Evolutionary conservation across 1,140 invertebrate genomes (phyloP), one percentile per base, ranked within the genome.

Genomic region (Zaprionus africanus): DNA sequence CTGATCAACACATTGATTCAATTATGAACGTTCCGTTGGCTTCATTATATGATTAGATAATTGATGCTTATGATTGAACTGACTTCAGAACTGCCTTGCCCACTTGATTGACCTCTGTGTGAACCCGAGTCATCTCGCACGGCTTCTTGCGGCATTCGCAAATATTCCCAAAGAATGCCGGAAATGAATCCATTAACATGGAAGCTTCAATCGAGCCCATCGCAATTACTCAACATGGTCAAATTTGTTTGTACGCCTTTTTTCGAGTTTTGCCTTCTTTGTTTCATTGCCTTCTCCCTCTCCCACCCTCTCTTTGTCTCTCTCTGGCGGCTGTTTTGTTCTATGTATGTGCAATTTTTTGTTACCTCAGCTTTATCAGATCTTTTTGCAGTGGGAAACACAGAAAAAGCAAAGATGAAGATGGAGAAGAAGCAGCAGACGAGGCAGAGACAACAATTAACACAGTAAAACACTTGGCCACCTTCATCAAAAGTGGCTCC

Each of bases 391-490:
- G 41, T 63, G 65, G n/a, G 28, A 57, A 61, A 46, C 24, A 49
- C 59, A 28, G 49, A 54, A 61, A 63, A 53, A 53, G 43, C 80
- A 63, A 64, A 76, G 73, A 69, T 60, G 38, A 41, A 75, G 28
- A 41, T 11, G 54, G 59, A 63, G 60, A 54, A 43, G 28, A 38
- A 46, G 26, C n/a, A 62, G 53, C 57, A 71, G 59, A 49, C 54
- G 62, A 81, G 34, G 82, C 70, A 76, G 57, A 58, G 65, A 66
- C 82, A 86, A 86, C 82, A 86, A 85, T 85, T 82, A 86, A 86
- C 76, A 77, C 69, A 77, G 74, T 72, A 67, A 72, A 79, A 79
- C 77, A 79, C 74, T 79, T 79, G 77, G 63, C 74, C 67, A 66
- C 74, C 78, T 79, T 73, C 74, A 77, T 72, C 68, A 73, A 67